Base-by-base conservation (phyloP, 2,113 vertebrate genomes). In the Tachysurus vachellii region DNA sequence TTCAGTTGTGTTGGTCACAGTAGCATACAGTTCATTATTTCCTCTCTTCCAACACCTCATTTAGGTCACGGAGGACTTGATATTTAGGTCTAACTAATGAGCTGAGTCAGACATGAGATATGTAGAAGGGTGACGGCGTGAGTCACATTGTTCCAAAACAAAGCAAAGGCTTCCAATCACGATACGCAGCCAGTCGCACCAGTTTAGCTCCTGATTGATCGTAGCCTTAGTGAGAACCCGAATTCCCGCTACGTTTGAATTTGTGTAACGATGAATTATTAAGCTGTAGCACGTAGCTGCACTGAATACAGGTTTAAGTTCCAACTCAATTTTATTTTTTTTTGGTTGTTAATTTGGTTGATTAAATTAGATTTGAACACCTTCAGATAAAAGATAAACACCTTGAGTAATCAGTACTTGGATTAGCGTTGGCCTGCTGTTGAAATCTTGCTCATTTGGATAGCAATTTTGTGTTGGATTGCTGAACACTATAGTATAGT, bases 41-140 rank as follows among this genome's bases (percentile, higher is more conserved):
- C 77, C 77, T 54, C 50, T 79, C 14, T 17, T 54, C 75, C 75
- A 79, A 16, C 75, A 79, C 75, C n/a, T 80, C 77, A 57, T 80
- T 80, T 36, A 57, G 77, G 77, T 57, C 77, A 80, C 54, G 9
- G 77, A 57, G 53, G 77, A 80, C 54, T 80, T 80, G 77, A 57
- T 80, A 79, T 80, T 80, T 56, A 57, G 54, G 9, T 80, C 19
- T 57, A 80, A 56, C 53, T 80, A 80, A 80, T 80, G 54, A 80
- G 53, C 77, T 80, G 77, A 80, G 77, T 57, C 54, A 80, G 77
- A 80, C 31, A 57, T 21, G 77, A 80, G 77, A 80, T 54, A 54
- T 36, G 50, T 54, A n/a, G 42, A 75, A 75, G 71, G 71, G 50
- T 57, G 53, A 31, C 19, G 53, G 14, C 11, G 53, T 57, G 77